These are phyloP conservation scores for Ceraclea dissimilis DNA, from an alignment of 2,888 invertebrate species.

Conservation along the genomic window DNA sequence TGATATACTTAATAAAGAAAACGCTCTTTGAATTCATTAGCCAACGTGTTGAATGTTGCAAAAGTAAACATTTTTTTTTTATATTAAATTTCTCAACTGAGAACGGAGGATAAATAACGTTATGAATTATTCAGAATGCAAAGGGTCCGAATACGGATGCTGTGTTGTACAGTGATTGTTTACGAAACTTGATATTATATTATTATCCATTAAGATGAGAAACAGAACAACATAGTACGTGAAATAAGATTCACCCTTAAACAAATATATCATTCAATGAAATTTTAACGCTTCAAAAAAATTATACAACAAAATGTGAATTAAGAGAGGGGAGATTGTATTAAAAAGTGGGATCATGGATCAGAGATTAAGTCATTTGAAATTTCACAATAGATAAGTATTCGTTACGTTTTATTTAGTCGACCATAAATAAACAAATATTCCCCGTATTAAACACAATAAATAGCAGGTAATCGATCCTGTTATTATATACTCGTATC, in stretches of 20 bases:
- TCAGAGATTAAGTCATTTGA: constrained; percentile 22
- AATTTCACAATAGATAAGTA: constrained; percentile 15
- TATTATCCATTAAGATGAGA: background rate
- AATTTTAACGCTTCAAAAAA: background rate
- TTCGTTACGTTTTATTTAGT: constrained; percentile 20
- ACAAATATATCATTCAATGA: constrained; percentile 1
- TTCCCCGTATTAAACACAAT: background rate
- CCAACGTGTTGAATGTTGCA: too few species aligned
- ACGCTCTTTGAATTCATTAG: too few species aligned
- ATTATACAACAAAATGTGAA: background rate
- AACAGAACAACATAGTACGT: background rate
- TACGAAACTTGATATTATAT: background rate
- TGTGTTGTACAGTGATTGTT: background rate
- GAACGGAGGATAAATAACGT: too few species aligned
- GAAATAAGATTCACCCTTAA: background rate
- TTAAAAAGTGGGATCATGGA: background rate
- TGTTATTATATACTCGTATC: background rate
- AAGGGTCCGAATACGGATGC: background rate
- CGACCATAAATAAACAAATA: constrained; percentile 13
- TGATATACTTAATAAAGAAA: too few species aligned
- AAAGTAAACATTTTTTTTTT: too few species aligned
- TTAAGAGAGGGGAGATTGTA: background rate
- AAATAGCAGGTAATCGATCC: constrained; percentile 5
- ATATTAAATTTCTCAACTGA: too few species aligned
- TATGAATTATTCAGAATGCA: too few species aligned